phyloP scores from a whole-genome alignment of 37 sponge, comb jelly and placozoan genomes.

The Geodia barretti region DNA sequence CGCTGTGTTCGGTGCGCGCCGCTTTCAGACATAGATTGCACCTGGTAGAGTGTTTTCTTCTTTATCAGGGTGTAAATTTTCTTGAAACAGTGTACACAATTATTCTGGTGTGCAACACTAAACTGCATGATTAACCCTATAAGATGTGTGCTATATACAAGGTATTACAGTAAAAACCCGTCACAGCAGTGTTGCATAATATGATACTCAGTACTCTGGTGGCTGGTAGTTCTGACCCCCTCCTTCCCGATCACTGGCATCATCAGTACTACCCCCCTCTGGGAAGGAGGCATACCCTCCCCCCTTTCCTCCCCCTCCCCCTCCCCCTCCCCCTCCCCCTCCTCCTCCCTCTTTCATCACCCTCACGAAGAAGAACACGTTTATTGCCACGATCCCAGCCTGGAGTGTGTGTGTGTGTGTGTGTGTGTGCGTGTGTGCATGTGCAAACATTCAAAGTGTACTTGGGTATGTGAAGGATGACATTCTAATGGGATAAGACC shows the following conservation, averaged over 20 bases:
- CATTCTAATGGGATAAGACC: too few species aligned
- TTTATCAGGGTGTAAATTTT: too few species aligned
- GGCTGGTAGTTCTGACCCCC: too few species aligned
- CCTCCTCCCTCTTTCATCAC: slow-evolving; percentile 2
- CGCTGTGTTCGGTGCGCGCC: too few species aligned
- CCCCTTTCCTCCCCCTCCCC: background rate
- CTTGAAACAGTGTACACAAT: too few species aligned
- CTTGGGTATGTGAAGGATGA: slow-evolving; percentile 4
- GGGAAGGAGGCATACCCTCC: slow-evolving; percentile 69
- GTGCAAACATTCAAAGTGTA: slow-evolving; percentile 20
- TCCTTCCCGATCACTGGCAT: background rate
- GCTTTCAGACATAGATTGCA: too few species aligned
- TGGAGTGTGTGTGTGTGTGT: slow-evolving; percentile 1
- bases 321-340: background rate
- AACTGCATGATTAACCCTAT: too few species aligned
- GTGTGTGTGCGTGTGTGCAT: slow-evolving; percentile 14
- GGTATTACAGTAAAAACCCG: too few species aligned
- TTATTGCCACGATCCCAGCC: slow-evolving; percentile 58
- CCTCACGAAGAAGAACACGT: slow-evolving; percentile 36
- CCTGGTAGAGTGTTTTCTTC: too few species aligned
- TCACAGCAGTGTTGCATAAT: too few species aligned
- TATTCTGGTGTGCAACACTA: too few species aligned
- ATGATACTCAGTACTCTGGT: background rate
- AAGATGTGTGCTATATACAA: too few species aligned
- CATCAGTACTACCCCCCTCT: slow-evolving; percentile 1